phyloP scores from a whole-genome alignment of 2,888 invertebrate genomes.

The Oligia fasciuncula region DNA sequence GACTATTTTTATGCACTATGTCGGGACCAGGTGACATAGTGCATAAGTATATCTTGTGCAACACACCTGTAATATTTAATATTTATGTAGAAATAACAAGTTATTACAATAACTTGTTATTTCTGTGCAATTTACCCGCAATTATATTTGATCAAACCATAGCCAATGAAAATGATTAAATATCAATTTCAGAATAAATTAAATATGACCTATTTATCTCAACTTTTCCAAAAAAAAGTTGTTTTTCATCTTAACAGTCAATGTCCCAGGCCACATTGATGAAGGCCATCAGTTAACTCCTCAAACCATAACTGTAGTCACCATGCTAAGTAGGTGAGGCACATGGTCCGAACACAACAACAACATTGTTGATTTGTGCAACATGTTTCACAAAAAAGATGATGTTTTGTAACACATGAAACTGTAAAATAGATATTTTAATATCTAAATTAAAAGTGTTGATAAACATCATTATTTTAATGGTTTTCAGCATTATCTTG shows the following conservation, averaged over 20 bases:
- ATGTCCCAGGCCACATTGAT: background rate
- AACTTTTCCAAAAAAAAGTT: background rate
- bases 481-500: background rate
- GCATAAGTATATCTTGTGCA: conserved; percentile 4
- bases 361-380: conserved; percentile 11
- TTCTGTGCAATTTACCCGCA: background rate
- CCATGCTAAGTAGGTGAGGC: conserved; percentile 25
- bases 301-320: conserved; percentile 8
- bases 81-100: too few relatives aligned
- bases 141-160: background rate
- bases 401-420: conserved; percentile 11
- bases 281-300: background rate
- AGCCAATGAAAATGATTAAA: background rate
- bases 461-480: background rate
- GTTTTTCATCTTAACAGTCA: background rate
- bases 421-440: conserved; percentile 6
- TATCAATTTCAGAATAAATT: background rate
- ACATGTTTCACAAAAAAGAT: conserved; percentile 15
- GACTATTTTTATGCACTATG: too few relatives aligned
- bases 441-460: conserved; percentile 4
- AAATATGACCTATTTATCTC: background rate
- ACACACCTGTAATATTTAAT: background rate
- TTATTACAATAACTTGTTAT: background rate
- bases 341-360: conserved; percentile 8
- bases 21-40: background rate